Percentiles rank a stretch among this genome's conserved stretches.
Evolutionary conservation across 2,888 invertebrate genomes (phyloP).

Genomic region (Toxonevra muliebris): DNA sequence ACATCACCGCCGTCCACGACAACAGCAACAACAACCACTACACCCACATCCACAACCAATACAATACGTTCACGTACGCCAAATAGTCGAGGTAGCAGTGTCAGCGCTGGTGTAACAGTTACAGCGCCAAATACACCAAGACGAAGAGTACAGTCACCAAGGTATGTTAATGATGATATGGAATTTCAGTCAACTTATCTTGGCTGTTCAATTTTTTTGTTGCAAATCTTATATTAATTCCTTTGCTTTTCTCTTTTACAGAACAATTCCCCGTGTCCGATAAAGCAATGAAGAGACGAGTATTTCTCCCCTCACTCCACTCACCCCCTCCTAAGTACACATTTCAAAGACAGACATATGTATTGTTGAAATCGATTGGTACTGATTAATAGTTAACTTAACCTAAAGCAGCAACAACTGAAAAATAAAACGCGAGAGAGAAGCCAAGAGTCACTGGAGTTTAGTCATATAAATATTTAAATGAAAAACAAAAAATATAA

Average conservation of each 20-base stretch:
- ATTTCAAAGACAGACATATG: slow-evolving; percentile 12
- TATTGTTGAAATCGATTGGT: slow-evolving; percentile 12
- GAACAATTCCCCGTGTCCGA: slow-evolving; percentile 60
- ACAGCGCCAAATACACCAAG: slow-evolving; percentile 63
- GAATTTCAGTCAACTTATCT: not conserved
- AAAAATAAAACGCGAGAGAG: slow-evolving; percentile 13
- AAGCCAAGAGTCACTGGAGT: slow-evolving; percentile 19
- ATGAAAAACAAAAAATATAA: too few species aligned
- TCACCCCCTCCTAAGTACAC: not conserved
- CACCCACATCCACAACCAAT: slow-evolving; percentile 43
- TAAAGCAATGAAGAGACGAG: slow-evolving; percentile 39
- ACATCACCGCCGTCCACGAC: slow-evolving; percentile 15
- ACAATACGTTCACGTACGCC: slow-evolving; percentile 56
- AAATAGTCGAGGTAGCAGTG: slow-evolving; percentile 46
- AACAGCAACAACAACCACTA: slow-evolving; percentile 35
- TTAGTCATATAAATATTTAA: too few species aligned
- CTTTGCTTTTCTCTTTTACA: slow-evolving; percentile 40
- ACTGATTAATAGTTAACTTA: slow-evolving; percentile 43
- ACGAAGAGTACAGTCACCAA: slow-evolving; percentile 60
- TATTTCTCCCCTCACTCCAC: not conserved
- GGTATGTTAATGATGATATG: slow-evolving; percentile 46
- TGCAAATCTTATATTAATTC: slow-evolving; percentile 6
- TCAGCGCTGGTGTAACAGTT: slow-evolving; percentile 31
- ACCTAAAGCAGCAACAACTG: slow-evolving; percentile 31
- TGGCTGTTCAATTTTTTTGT: not conserved